phyloP scores from a whole-genome alignment of 2,797 vertebrate species.

The Scomberomorus guttatus region DNA sequence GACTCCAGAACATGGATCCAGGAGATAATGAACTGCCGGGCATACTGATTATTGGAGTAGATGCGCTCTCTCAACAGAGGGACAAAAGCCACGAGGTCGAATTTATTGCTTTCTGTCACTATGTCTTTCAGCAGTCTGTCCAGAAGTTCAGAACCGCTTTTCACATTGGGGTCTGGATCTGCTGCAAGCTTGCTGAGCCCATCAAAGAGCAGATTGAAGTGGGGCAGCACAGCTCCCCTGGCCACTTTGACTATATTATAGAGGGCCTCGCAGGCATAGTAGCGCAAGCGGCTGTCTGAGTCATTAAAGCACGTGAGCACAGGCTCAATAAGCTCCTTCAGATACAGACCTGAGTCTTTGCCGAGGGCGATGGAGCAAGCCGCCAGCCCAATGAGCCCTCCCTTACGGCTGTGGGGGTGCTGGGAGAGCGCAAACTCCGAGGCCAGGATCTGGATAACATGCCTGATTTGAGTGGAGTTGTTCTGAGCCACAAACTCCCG shows the following conservation, averaged over 20 bases:
- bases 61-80: slow-evolving; percentile 96
- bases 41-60: slow-evolving; percentile 99
- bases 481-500: slow-evolving; percentile 98
- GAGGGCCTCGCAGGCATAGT: slow-evolving; percentile 97
- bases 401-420: slow-evolving; percentile 98
- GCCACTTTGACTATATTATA: slow-evolving; percentile 99
- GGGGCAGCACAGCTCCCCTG: slow-evolving; percentile 94
- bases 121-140: slow-evolving; percentile 98
- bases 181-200: slow-evolving; percentile 98
- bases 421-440: slow-evolving; percentile 98
- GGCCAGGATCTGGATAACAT: slow-evolving; percentile 96
- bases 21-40: slow-evolving; percentile 98
- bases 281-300: slow-evolving; percentile 95
- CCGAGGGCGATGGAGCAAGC: slow-evolving; percentile 98
- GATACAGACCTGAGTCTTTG: slow-evolving; percentile 97
- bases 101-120: slow-evolving; percentile 97
- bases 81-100: slow-evolving; percentile 96
- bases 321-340: slow-evolving; percentile 97
- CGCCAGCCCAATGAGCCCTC: slow-evolving; percentile 96
- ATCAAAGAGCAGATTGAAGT: slow-evolving; percentile 97
- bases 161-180: slow-evolving; percentile 98
- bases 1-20: slow-evolving; percentile 98
- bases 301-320: slow-evolving; percentile 98
- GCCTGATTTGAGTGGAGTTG: slow-evolving; percentile 94
- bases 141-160: slow-evolving; percentile 96